Base-by-base conservation (phyloP, 1,140 invertebrate species). In the Trichonephila inaurata region DNA sequence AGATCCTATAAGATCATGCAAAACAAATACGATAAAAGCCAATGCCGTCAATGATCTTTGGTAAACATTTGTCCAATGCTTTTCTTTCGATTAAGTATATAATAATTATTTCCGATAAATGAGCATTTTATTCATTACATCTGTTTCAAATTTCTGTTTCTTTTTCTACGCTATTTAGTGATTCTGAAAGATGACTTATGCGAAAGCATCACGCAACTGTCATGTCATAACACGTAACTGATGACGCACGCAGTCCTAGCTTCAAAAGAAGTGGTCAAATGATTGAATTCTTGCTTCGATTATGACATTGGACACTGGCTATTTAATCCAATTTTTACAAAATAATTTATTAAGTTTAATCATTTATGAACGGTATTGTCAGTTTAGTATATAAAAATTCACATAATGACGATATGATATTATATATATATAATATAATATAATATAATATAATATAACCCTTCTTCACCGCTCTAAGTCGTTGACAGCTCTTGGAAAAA, bases 201-300 rank as follows among this genome's bases (percentile, higher is more conserved):
- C 21, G 58, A 85, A 85, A 10, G 5, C 86, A 51, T 58, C 86
- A 88, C 86, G 86, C 86, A 21, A 88, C 19, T 62, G 60, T 88
- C 62, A 66, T 88, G 86, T 88, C 86, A 44, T 88, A 88, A 88
- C 86, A 88, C 61, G 33, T 66, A 44, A 85, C 72, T 33, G 66
- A 83, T 51, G n/a, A 83, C 40, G n/a, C 81, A 83, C 81, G 81
- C 66, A 69, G 66, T 24, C 72, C 18, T 19, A 77, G 28, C 83
- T 85, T 16, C n/a, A 85, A 61, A 60, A 44, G 51, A 85, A 85
- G 24, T 77, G 72, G 14, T 60, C 40, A 58, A 61, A 61, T 85
- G 83, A 85, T 85, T 85, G 83, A 85, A 60, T 85, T 85, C 58
- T 58, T 61, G 83, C 58, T 85, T 85, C 51, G 66, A 69, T 14